phyloP scores from a whole-genome alignment of 2,888 invertebrate species.

The Volucella inanis region DNA sequence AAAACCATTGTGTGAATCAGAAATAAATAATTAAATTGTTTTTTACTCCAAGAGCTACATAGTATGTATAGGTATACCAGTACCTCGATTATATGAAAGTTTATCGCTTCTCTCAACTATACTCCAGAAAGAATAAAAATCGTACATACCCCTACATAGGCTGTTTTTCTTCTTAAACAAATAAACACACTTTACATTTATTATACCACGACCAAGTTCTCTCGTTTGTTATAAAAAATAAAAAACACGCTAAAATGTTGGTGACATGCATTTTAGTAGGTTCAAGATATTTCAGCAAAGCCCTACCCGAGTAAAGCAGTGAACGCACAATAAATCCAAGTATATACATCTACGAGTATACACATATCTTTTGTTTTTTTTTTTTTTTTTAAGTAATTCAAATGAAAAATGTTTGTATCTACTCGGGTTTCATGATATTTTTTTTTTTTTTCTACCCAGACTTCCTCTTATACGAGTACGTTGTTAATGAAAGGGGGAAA shows the following conservation, averaged over 20 bases:
- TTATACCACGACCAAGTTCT: constrained; percentile 16
- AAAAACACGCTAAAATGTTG: constrained; percentile 1
- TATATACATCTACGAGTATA: constrained; percentile 15
- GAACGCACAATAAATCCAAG: constrained; percentile 16
- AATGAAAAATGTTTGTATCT: constrained; percentile 58
- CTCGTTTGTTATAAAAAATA: constrained; percentile 21
- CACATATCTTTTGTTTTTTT: constrained; percentile 34
- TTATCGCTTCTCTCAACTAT: background rate
- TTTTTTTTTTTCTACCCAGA: constrained; percentile 12
- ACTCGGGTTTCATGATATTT: constrained; percentile 32
- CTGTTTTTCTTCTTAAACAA: background rate
- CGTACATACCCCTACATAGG: background rate
- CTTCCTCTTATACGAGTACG: constrained; percentile 17
- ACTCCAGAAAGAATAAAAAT: background rate
- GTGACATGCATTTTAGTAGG: constrained; percentile 33
- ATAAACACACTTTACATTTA: constrained; percentile 18
- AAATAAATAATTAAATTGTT: constrained; percentile 45
- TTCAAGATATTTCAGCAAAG: constrained; percentile 33
- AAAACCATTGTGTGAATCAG: constrained; percentile 19
- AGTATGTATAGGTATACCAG: constrained; percentile 13
- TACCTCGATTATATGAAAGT: constrained; percentile 2
- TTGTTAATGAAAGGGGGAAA: background rate
- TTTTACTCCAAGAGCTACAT: constrained; percentile 1
- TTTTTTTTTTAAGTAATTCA: constrained; percentile 37
- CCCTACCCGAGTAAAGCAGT: constrained; percentile 43